phyloP scores from a whole-genome alignment of 2,113 vertebrate genomes.

The Aldabrachelys gigantea region DNA sequence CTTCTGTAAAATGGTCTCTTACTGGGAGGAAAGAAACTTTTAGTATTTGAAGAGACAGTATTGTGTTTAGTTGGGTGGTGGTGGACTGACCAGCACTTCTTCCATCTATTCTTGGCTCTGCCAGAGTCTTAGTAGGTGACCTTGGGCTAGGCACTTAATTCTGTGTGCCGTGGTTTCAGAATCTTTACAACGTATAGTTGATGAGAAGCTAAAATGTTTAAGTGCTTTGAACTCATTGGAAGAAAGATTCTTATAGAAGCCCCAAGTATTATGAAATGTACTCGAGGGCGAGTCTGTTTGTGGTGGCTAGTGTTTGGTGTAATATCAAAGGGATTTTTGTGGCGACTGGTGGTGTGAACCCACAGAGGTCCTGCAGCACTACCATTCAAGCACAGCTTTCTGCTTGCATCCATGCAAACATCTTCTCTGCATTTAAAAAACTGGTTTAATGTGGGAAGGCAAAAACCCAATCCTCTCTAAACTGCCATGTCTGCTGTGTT shows the following conservation, averaged over 20 bases:
- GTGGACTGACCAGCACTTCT: neutral
- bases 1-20: conserved; percentile 17
- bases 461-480: neutral
- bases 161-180: neutral
- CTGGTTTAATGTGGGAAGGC: conserved; percentile 28
- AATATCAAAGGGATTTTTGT: conserved; percentile 32
- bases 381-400: neutral
- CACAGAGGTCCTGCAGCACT: neutral
- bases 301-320: conserved; percentile 10
- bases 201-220: neutral
- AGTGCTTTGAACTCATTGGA: rapidly evolving
- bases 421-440: conserved; percentile 32
- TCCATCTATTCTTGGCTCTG: neutral
- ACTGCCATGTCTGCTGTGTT: neutral
- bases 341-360: neutral
- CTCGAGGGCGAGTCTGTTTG: neutral
- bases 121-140: neutral
- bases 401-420: neutral
- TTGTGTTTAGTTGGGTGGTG: neutral
- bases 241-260: neutral
- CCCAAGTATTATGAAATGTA: neutral
- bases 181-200: rapidly evolving
- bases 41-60: neutral
- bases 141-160: neutral
- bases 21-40: conserved; percentile 12